Percentiles rank a stretch among this genome's conserved stretches.
Conservation (phyloP, 2,113 vertebrate species). For the Trichomycterus rosablanca region DNA sequence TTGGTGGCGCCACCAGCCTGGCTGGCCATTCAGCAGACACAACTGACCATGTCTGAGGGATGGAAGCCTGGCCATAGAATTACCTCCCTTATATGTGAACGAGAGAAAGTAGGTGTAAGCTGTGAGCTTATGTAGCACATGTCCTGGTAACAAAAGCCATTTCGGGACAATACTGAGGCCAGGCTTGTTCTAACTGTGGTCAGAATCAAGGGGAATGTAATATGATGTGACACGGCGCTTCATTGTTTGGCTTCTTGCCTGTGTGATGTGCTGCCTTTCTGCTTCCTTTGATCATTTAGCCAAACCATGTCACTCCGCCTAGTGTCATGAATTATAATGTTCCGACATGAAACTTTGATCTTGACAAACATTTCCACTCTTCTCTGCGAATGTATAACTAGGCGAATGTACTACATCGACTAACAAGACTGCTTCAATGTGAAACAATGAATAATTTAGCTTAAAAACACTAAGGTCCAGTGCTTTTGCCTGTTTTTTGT, state of each 20-base stretch:
- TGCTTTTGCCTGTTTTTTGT: slow-evolving; percentile 25
- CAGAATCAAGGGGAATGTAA: slow-evolving; percentile 13
- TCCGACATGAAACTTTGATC: slow-evolving; percentile 52
- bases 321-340: slow-evolving; percentile 57
- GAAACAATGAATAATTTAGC: slow-evolving; percentile 34
- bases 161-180: background rate
- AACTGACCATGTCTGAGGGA: too few species aligned
- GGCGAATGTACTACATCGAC: slow-evolving; percentile 38
- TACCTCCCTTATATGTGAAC: too few species aligned
- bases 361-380: slow-evolving; percentile 56
- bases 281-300: slow-evolving; percentile 60
- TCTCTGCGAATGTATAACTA: slow-evolving; percentile 38
- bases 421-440: slow-evolving; percentile 42
- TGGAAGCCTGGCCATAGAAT: too few species aligned
- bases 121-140: too few species aligned
- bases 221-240: slow-evolving; percentile 30
- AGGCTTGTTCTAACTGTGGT: background rate
- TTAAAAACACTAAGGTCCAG: slow-evolving; percentile 19
- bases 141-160: slow-evolving; percentile 8
- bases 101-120: too few species aligned
- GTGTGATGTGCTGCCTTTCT: slow-evolving; percentile 44
- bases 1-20: too few species aligned
- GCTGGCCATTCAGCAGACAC: too few species aligned
- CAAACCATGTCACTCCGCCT: slow-evolving; percentile 51
- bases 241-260: slow-evolving; percentile 37